Evolutionary conservation across 2,797 vertebrate genomes (phyloP).

Genomic region (Xyrichtys novacula): DNA sequence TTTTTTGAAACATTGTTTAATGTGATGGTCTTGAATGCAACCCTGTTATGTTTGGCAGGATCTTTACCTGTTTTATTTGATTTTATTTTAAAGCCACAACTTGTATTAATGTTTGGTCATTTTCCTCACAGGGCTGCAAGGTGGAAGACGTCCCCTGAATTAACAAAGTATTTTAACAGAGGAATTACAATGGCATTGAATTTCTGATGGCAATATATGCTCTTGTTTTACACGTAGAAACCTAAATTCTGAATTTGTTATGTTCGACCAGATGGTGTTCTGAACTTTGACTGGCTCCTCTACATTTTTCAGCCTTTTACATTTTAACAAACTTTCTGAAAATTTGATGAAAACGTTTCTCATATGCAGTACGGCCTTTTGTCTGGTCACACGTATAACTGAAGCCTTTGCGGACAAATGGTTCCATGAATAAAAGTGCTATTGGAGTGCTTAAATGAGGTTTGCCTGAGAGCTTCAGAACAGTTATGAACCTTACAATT

Average conservation of each 20-base stretch:
- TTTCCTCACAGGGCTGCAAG: slow-evolving; percentile 56
- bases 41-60: slow-evolving; percentile 57
- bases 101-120: slow-evolving; percentile 60
- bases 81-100: slow-evolving; percentile 55
- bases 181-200: slow-evolving; percentile 33
- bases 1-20: slow-evolving; percentile 76
- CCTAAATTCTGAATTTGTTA: slow-evolving; percentile 48
- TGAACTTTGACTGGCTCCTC: slow-evolving; percentile 49
- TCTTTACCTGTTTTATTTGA: slow-evolving; percentile 8
- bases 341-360: slow-evolving; percentile 73
- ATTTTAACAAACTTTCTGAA: slow-evolving; percentile 69
- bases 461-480: slow-evolving; percentile 70
- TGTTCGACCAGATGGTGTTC: slow-evolving; percentile 49
- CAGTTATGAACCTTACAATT: slow-evolving; percentile 60
- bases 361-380: slow-evolving; percentile 77
- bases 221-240: slow-evolving; percentile 52
- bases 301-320: slow-evolving; percentile 70
- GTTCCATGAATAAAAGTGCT: slow-evolving; percentile 63
- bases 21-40: slow-evolving; percentile 75
- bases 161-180: slow-evolving; percentile 44
- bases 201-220: slow-evolving; percentile 66
- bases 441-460: slow-evolving; percentile 60
- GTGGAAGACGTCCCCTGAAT: slow-evolving; percentile 43
- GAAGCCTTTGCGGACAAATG: slow-evolving; percentile 68
- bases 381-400: slow-evolving; percentile 58